Conservation (phyloP, 1,140 invertebrate genomes). For the Scaptomyza pallida region DNA sequence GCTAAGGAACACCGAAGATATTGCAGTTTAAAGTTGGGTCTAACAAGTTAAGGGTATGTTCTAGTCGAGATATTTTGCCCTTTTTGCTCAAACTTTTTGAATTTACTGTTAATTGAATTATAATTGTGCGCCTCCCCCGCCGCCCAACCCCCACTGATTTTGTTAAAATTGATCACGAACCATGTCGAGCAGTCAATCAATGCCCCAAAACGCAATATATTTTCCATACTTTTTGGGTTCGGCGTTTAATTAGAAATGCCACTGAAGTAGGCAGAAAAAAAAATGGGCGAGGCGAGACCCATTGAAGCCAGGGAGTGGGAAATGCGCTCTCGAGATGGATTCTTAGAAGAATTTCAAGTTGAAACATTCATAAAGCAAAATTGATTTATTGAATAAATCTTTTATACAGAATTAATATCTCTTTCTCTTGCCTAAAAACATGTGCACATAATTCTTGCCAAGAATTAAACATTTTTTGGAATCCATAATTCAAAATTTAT, state of each 20-base stretch:
- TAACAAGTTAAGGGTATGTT: too few relatives aligned
- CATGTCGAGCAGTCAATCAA: slow-evolving; percentile 79
- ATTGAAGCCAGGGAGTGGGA: not conserved
- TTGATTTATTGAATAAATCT: too few relatives aligned
- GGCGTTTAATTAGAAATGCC: slow-evolving; percentile 53
- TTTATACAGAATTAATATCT: too few relatives aligned
- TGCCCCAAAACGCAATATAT: slow-evolving; percentile 23
- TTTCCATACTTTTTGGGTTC: slow-evolving; percentile 58
- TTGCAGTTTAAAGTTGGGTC: too few relatives aligned
- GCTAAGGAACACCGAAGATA: too few relatives aligned
- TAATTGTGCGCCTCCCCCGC: slow-evolving; percentile 53
- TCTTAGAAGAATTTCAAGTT: not conserved
- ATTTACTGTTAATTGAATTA: slow-evolving; percentile 79
- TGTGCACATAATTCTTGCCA: not conserved
- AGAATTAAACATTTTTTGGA: not conserved
- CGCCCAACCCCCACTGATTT: slow-evolving; percentile 2
- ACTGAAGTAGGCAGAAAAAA: slow-evolving; percentile 30
- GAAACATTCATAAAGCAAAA: too few relatives aligned
- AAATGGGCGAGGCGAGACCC: slow-evolving; percentile 15
- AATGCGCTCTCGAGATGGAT: slow-evolving; percentile 2
- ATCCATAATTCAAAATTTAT: not conserved
- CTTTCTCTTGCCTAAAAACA: not conserved
- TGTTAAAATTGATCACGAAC: slow-evolving; percentile 56
- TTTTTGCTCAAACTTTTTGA: slow-evolving; percentile 24
- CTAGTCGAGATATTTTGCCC: too few relatives aligned